Conservation (phyloP, 2,113 vertebrate species). For the Xiphorhynchus elegans region DNA sequence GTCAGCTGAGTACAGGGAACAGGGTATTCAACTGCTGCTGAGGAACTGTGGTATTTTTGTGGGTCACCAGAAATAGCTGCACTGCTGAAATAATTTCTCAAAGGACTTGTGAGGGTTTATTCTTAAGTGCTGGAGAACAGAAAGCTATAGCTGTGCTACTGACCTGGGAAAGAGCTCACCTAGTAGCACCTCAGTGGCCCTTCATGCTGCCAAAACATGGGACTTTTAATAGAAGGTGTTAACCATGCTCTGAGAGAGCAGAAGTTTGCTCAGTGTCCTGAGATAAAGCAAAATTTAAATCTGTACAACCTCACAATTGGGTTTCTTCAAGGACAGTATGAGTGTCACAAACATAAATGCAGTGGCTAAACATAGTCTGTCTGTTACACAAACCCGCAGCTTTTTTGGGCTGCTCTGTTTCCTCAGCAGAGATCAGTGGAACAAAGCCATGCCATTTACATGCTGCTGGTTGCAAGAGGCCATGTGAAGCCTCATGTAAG, state of each 20-base stretch:
- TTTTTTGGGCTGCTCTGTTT: neutral
- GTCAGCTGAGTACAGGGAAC: slow-evolving; percentile 60
- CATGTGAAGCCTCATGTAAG: neutral
- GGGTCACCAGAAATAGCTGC: slow-evolving; percentile 56
- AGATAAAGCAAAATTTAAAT: neutral
- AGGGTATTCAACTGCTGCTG: slow-evolving; percentile 33
- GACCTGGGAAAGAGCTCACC: slow-evolving; percentile 10
- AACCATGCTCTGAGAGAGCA: neutral
- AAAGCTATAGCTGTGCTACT: neutral
- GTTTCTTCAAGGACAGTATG: neutral
- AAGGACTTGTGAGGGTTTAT: neutral
- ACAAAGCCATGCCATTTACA: neutral
- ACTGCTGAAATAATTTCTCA: slow-evolving; percentile 28
- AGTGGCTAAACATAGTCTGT: neutral
- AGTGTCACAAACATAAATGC: neutral
- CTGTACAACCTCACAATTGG: neutral
- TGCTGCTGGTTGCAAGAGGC: neutral
- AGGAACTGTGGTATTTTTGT: slow-evolving; percentile 42
- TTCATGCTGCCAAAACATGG: neutral
- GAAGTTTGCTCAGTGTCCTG: neutral
- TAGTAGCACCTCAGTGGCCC: neutral
- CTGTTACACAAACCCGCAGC: neutral
- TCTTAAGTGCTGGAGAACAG: neutral
- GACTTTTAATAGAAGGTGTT: neutral
- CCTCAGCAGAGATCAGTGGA: neutral